Evolutionary conservation across 2,113 vertebrate species (phyloP), one percentile per base, ranked within the genome.

Genomic region (Machaerirhynchus nigripectus): DNA sequence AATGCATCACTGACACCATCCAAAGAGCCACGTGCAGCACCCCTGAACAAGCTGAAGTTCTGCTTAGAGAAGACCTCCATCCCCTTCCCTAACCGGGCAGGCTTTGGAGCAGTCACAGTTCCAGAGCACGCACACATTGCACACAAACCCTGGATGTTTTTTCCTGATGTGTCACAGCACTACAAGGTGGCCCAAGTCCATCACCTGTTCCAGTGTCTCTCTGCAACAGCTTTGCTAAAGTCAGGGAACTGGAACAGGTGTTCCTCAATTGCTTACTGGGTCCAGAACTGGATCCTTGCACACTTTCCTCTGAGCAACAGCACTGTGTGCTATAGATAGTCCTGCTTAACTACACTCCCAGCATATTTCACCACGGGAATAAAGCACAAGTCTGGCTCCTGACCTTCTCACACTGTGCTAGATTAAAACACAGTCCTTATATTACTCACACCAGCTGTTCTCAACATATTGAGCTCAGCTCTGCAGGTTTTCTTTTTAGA

Each of bases 1-100:
- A 88, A 44, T 35, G 59, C 78, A 97, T 97, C 77, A 95, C 73
- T 94, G 53, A 82, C 75, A 95, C 37, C 49, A 78, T 78, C 63
- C 75, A 33, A 24, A 63, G 40, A 95, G 61, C 30, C 75, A 44
- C 49, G 13, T 4, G 39, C 75, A 84, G 67, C 44, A 59, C 7
- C 63, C 35, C 40, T 44, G 44, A 77, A 59, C 0, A 4, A 79
- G 33, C 35, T 57, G 0, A 37, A 52, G 42, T 16, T 60, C 46
- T 73, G 57, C 67, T 73, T 76, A 37, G 0, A 60, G 49, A 85
- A 78, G 15, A 26, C 20, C 46, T 59, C 39, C 42, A 15, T 22
- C 37, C 40, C n/a, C 26, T n/a, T 64, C 63, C 28, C 63, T 37
- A n/a, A 24, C 23, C 30, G 40, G 46, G 53, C 2, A 56, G 47